Conservation (phyloP, 2,888 invertebrate genomes). For the Ophioninae sp. region DNA sequence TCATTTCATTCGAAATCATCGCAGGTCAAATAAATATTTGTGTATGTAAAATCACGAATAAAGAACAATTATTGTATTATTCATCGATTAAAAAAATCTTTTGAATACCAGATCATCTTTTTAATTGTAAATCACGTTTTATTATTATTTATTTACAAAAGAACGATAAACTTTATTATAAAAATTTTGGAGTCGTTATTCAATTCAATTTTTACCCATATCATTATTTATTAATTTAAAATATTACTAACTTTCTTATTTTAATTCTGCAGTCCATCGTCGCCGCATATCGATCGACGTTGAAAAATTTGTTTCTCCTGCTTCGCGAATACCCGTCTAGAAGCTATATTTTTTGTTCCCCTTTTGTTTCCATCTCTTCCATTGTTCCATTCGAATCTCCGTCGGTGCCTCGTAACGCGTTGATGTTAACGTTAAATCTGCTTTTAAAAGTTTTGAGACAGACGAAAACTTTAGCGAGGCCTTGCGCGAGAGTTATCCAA, state of each 20-base stretch:
- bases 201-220: too few relatives aligned
- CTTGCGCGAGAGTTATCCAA: conserved; percentile 33
- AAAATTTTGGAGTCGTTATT: too few relatives aligned
- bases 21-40: neutral
- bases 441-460: conserved; percentile 55
- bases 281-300: neutral
- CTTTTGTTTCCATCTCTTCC: conserved; percentile 4
- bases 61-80: neutral
- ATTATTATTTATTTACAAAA: neutral
- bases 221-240: too few relatives aligned
- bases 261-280: neutral
- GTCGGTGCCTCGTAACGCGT: conserved; percentile 18
- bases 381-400: conserved; percentile 27
- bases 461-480: conserved; percentile 34
- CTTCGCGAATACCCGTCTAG: neutral
- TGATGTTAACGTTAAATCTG: conserved; percentile 42
- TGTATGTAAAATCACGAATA: neutral
- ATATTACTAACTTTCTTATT: too few relatives aligned
- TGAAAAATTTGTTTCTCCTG: neutral
- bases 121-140: neutral
- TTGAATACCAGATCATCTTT: neutral
- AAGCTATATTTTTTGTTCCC: conserved; percentile 23
- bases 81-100: neutral
- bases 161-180: neutral
- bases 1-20: neutral